A percentile compares a stretch with the other conserved stretches of the same genome.
These are phyloP conservation scores for Ornithorhynchus anatinus DNA, from an alignment of 2,113 vertebrate species.

Conservation along the genomic window DNA sequence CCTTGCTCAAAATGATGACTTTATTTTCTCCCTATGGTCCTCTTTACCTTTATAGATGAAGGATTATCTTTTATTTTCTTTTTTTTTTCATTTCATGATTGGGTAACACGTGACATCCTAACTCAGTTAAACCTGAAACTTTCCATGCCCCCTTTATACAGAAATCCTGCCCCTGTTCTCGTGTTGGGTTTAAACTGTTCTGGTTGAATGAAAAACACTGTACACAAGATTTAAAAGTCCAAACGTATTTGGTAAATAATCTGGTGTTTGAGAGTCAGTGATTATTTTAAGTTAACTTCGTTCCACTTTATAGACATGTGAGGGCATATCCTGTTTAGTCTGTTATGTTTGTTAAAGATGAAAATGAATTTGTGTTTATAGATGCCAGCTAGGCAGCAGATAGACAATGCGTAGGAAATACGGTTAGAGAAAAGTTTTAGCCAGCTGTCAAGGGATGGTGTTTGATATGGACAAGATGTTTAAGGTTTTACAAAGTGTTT, in stretches of 20 bases:
- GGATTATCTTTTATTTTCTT: slow-evolving; percentile 38
- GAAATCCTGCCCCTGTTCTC: slow-evolving; percentile 44
- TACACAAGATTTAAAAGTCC: slow-evolving; percentile 44
- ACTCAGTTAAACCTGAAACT: slow-evolving; percentile 36
- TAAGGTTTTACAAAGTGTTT: slow-evolving; percentile 2
- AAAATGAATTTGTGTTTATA: slow-evolving; percentile 26
- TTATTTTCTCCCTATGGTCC: neutral
- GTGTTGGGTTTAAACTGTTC: slow-evolving; percentile 36
- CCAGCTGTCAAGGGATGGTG: neutral
- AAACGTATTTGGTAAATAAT: slow-evolving; percentile 62
- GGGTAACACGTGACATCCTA: slow-evolving; percentile 23
- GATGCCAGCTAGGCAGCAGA: neutral
- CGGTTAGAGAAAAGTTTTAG: neutral
- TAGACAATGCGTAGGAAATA: slow-evolving; percentile 4
- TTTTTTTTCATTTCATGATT: slow-evolving; percentile 36
- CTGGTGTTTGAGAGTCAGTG: slow-evolving; percentile 45
- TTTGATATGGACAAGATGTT: neutral
- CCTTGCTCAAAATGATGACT: slow-evolving; percentile 34
- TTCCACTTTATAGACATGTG: slow-evolving; percentile 43
- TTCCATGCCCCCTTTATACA: slow-evolving; percentile 19
- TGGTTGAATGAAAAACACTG: slow-evolving; percentile 33
- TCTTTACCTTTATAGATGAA: slow-evolving; percentile 16
- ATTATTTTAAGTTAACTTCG: slow-evolving; percentile 54
- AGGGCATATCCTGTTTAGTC: slow-evolving; percentile 54
- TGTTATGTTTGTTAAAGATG: slow-evolving; percentile 14